phyloP scores from a whole-genome alignment of 2,797 vertebrate species.

The Lacerta agilis region DNA sequence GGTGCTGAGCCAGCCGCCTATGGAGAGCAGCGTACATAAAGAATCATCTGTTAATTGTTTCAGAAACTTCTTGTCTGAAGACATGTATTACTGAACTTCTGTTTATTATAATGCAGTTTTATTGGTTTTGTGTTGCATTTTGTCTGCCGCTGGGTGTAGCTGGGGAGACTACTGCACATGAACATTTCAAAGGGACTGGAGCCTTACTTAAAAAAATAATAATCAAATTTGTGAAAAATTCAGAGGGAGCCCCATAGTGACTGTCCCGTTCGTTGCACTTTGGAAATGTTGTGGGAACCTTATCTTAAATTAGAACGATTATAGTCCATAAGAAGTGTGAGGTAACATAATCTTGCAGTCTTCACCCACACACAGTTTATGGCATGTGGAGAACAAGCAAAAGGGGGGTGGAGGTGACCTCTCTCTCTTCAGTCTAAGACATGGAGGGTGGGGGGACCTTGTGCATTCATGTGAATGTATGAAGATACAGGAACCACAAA shows the following conservation, averaged over 20 bases:
- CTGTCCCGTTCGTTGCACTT: not conserved
- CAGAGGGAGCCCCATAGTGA: too few species aligned
- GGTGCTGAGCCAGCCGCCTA: too few species aligned
- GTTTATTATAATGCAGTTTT: too few species aligned
- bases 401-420: not conserved
- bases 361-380: not conserved
- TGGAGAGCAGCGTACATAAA: too few species aligned
- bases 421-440: not conserved
- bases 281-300: not conserved
- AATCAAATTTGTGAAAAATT: too few species aligned
- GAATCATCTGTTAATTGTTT: too few species aligned
- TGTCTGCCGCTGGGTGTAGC: too few species aligned
- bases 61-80: too few species aligned
- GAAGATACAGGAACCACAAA: not conserved
- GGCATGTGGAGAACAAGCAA: not conserved
- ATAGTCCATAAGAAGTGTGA: not conserved
- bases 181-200: not conserved
- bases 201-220: not conserved
- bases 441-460: too few species aligned
- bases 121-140: too few species aligned
- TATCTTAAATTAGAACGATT: not conserved
- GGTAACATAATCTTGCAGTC: not conserved
- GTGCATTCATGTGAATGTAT: not conserved
- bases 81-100: too few species aligned
- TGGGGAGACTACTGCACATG: too few species aligned